Evolutionary conservation across 2,888 invertebrate species (phyloP), one percentile per base, ranked within the genome.

Genomic region (Sicus ferrugineus): DNA sequence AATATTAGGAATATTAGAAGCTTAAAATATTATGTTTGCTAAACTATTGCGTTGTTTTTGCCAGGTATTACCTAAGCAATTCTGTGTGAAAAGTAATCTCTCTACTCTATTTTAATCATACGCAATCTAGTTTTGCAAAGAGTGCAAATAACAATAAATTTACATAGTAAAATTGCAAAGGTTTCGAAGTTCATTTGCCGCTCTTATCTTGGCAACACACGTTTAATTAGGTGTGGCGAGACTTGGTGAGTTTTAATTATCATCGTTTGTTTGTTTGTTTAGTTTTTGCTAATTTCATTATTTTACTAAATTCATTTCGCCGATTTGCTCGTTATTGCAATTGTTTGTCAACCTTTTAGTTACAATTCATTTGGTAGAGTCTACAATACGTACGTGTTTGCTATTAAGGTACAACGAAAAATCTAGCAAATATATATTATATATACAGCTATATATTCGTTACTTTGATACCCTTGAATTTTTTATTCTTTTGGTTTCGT

Each of bases 121-220:
- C 59, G 58, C 48, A 31, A 38, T 58, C 42, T 63, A 58, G 68
- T 65, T 65, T 68, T 68, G 71, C 68, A 68, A 68, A 70, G 28
- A 65, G 63, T 68, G 70, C 70, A 70, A 68, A 71, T 68, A 71
- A 71, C 71, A 71, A 30, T 68, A 61, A 67, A 54, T 2, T 26
- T 54, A 54, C 6, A 38, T 65, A 34, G 19, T 42, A 50, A 48
- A 50, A 54, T 64, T 34, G 11, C 61, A 62, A 52, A 46, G 70
- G 42, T 66, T 42, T 70, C 23, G n/a, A 54, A 31, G 64, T 21
- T 48, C 59, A 67, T 46, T 65, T 67, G 26, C 58, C 48, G 31
- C 30, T 31, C 48, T 48, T 66, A 31, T 52, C 16, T 34, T 52
- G n/a, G n/a, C n/a, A n/a, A 52, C 21, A 52, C 1, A 21, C 2